phyloP scores from a whole-genome alignment of 2,113 vertebrate species.

The Chloropsis hardwickii region DNA sequence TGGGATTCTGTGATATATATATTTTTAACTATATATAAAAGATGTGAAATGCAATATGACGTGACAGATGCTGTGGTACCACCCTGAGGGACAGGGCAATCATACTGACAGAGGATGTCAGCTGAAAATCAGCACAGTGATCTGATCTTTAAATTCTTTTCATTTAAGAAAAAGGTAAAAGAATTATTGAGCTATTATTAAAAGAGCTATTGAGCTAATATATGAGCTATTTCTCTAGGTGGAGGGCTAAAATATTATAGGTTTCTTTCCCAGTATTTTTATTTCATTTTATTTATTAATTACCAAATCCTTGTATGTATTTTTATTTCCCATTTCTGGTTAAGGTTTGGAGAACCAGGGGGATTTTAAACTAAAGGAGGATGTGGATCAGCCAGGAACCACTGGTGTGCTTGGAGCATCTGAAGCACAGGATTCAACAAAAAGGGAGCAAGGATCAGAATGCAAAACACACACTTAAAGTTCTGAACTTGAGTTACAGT shows the following conservation, averaged over 20 bases:
- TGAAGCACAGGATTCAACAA: rapidly evolving
- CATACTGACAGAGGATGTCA: not conserved
- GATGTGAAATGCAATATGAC: not conserved
- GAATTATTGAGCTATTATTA: no score
- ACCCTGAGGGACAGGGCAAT: not conserved
- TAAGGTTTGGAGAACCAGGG: not conserved
- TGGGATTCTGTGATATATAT: not conserved
- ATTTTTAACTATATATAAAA: not conserved
- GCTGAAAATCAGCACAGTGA: not conserved
- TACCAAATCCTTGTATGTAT: not conserved
- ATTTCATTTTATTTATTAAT: not conserved
- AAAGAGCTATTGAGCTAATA: no score
- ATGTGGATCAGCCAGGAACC: not conserved
- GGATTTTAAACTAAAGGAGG: not conserved
- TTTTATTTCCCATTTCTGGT: not conserved
- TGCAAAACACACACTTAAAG: not conserved
- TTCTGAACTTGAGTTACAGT: not conserved
- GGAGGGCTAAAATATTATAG: not conserved
- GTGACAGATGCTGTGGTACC: not conserved
- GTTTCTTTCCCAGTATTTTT: not conserved
- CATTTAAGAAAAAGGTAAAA: not conserved
- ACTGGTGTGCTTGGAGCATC: not conserved
- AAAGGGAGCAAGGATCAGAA: not conserved
- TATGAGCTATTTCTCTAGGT: not conserved
- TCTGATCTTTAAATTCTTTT: not conserved